Conservation (phyloP, 2,888 invertebrate genomes). For the Rhamphomyia laevipes region DNA sequence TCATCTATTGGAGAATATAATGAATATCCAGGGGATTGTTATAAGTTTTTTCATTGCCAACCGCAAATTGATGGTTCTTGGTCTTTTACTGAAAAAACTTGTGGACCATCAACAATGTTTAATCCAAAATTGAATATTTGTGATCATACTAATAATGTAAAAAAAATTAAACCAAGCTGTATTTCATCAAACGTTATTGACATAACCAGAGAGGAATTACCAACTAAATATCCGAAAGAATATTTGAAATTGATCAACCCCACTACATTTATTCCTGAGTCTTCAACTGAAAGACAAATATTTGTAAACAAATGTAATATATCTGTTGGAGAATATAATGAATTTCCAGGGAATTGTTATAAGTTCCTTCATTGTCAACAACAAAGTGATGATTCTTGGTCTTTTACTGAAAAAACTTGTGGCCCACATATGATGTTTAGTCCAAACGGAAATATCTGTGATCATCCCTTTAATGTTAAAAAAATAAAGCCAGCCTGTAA, state of each 20-base stretch:
- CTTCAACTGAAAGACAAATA: slow-evolving; percentile 24
- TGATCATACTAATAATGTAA: too few species aligned
- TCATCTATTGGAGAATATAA: slow-evolving; percentile 30
- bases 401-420: slow-evolving; percentile 53
- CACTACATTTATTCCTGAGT: not conserved
- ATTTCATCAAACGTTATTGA: too few species aligned
- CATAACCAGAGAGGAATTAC: too few species aligned
- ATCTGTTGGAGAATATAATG: slow-evolving; percentile 43
- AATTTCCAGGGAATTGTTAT: slow-evolving; percentile 53
- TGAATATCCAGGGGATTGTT: too few species aligned
- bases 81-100: too few species aligned
- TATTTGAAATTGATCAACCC: too few species aligned
- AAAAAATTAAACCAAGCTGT: too few species aligned
- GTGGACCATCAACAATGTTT: too few species aligned
- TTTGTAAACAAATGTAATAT: slow-evolving; percentile 28
- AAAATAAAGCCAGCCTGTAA: slow-evolving; percentile 49
- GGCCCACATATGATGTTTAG: slow-evolving; percentile 55
- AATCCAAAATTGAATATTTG: too few species aligned
- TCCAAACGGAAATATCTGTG: slow-evolving; percentile 49
- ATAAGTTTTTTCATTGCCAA: too few species aligned
- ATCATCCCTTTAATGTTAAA: slow-evolving; percentile 48
- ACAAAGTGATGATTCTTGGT: slow-evolving; percentile 31
- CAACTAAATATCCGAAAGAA: too few species aligned
- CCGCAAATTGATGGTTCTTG: too few species aligned
- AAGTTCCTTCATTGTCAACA: slow-evolving; percentile 58